Percentiles rank a stretch among this genome's conserved stretches.
Conservation (phyloP, 2,888 invertebrate genomes). For the Sphinx pinastri region DNA sequence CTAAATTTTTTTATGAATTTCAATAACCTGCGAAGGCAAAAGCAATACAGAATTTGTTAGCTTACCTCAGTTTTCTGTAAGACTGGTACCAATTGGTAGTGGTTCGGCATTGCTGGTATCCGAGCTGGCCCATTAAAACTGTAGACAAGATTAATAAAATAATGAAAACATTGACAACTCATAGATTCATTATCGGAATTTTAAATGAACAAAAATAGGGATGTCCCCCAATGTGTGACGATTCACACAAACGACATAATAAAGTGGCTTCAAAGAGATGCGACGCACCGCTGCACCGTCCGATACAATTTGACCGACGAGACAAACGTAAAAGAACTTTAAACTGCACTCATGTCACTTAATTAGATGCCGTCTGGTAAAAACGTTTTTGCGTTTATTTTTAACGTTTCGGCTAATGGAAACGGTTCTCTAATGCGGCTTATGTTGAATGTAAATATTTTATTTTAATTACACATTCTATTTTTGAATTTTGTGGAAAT, state of each 20-base stretch:
- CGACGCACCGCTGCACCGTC: conserved; percentile 55
- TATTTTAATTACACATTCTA: not conserved
- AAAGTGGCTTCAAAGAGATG: conserved; percentile 63
- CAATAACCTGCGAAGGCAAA: too few species aligned
- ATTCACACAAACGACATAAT: conserved; percentile 59
- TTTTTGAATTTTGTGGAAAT: too few species aligned
- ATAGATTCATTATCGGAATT: not conserved
- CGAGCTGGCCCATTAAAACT: too few species aligned
- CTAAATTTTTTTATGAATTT: too few species aligned
- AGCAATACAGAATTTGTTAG: too few species aligned
- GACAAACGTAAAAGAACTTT: conserved; percentile 51
- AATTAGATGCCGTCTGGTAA: conserved; percentile 39
- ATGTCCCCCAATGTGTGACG: conserved; percentile 43
- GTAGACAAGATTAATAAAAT: too few species aligned
- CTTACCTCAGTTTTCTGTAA: too few species aligned
- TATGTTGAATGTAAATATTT: not conserved
- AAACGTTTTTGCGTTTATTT: conserved; percentile 18
- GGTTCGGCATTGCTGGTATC: too few species aligned
- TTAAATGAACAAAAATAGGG: not conserved
- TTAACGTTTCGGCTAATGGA: conserved; percentile 8
- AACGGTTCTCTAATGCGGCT: conserved; percentile 9
- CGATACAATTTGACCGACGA: conserved; percentile 58
- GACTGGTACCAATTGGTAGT: too few species aligned
- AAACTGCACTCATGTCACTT: conserved; percentile 47
- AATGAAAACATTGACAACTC: too few species aligned